Base-by-base conservation (phyloP, 2,888 invertebrate genomes). In the Eupithecia insigniata region DNA sequence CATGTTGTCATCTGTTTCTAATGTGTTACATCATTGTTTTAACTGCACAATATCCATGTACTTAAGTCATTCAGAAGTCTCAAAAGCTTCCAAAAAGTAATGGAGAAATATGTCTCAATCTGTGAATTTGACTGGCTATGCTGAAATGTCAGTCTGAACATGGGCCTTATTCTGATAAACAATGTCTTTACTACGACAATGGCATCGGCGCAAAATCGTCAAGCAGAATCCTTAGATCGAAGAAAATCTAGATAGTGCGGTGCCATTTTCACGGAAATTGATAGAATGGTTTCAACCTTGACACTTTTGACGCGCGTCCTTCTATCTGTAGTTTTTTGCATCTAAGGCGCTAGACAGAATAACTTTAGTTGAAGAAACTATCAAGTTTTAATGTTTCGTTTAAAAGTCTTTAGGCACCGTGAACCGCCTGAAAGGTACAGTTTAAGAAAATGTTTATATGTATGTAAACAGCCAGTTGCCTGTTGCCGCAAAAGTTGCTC, bases 1-100 rank as follows among this genome's bases (percentile, higher is more conserved):
- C 77, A 77, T 78, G 75, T 74, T 61, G n/a, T 62, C 61, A 55
- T 26, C 12, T 55, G 55, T 55, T 55, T 51, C 12, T 61, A 18
- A 30, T 62, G 32, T 62, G 30, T 60, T 62, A 62, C 61, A 30
- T 60, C 30, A 30, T 30, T 60, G 58, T 28, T 60, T 28, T 60
- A 60, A 30, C 60, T 30, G 60, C 60, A 60, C 16, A 60, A 30
- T 30, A 60, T 60, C 28, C 30, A 61, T 61, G 6, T 10, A 22
- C 34, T 18, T 10, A 22, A 5, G 34, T 62, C 61, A 62, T 10
- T 22, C 32, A 62, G 61, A 62, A 32, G 5, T 8, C n/a, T 30
- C 30, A n/a, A 30, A 28, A 22, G 26, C 3, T 55, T 55, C 3
- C 12, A 26, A 36, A 43, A 43, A 26, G 55, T 55, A 26, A 55